Conservation (phyloP, 2,113 vertebrate species). For the Ondatra zibethicus region DNA sequence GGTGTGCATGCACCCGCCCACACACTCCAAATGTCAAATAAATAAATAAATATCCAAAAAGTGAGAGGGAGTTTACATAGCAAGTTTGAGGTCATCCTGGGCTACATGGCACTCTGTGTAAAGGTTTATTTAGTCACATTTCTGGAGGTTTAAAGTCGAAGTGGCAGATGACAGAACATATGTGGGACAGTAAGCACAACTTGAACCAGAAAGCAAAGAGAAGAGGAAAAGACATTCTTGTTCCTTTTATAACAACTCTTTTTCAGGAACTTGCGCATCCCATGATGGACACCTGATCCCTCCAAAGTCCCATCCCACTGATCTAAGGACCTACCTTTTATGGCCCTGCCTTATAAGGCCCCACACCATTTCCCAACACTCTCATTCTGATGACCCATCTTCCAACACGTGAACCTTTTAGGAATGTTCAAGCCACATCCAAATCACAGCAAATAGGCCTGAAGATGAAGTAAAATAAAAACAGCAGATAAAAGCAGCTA, state of each 20-base stretch:
- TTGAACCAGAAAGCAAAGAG: background rate
- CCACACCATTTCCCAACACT: background rate
- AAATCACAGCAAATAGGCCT: background rate
- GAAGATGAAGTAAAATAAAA: constrained; percentile 57
- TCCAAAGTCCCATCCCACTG: background rate
- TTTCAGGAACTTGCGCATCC: background rate
- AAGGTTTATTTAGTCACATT: background rate
- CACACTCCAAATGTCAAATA: background rate
- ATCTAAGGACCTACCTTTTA: background rate
- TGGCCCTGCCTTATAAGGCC: background rate
- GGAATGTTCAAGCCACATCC: background rate
- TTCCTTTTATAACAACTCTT: background rate
- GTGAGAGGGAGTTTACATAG: background rate
- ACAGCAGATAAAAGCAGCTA: constrained; percentile 11
- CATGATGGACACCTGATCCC: background rate
- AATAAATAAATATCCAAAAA: background rate
- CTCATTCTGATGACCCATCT: background rate
- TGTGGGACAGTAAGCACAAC: background rate
- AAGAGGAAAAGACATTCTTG: background rate
- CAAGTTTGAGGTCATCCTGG: background rate
- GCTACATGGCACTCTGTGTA: background rate
- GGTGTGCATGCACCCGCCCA: background rate
- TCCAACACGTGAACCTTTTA: background rate
- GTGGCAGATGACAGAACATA: background rate
- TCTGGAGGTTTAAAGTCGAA: background rate